Conservation (phyloP, 1,140 invertebrate genomes). For the Drosophila insularis region DNA sequence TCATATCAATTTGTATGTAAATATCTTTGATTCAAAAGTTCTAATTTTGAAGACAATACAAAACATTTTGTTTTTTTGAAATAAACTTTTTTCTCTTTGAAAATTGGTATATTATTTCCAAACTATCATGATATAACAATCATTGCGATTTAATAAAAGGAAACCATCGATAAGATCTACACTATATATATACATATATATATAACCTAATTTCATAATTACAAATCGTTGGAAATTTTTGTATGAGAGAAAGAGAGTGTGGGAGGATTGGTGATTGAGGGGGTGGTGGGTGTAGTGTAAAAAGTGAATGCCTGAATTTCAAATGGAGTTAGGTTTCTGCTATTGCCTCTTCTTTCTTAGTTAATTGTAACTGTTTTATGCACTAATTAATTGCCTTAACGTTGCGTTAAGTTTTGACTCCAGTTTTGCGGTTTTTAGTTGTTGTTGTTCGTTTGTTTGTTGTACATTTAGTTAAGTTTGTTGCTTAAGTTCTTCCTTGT, state of each 20-base stretch:
- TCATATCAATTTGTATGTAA: too few species aligned
- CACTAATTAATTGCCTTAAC: conserved; percentile 77
- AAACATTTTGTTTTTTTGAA: too few species aligned
- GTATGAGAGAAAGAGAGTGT: neutral
- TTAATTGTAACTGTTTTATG: conserved; percentile 77
- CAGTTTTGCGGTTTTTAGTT: conserved; percentile 23
- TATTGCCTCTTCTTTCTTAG: conserved; percentile 46
- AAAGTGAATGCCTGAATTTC: conserved; percentile 64
- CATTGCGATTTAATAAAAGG: neutral
- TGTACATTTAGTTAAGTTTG: conserved; percentile 49
- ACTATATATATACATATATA: neutral
- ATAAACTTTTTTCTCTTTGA: too few species aligned
- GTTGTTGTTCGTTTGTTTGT: neutral
- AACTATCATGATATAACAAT: neutral
- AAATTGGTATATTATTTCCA: neutral
- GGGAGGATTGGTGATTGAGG: conserved; percentile 23
- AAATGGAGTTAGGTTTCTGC: conserved; percentile 13
- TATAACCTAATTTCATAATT: conserved; percentile 59
- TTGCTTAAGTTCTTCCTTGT: conserved; percentile 71
- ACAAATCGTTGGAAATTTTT: neutral
- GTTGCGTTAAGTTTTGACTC: conserved; percentile 40
- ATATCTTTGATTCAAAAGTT: too few species aligned
- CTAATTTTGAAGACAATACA: too few species aligned
- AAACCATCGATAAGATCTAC: neutral
- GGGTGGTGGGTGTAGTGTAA: neutral